These are phyloP conservation scores for Spodoptera frugiperda DNA, from an alignment of 1,140 invertebrate species.

Conservation along the genomic window DNA sequence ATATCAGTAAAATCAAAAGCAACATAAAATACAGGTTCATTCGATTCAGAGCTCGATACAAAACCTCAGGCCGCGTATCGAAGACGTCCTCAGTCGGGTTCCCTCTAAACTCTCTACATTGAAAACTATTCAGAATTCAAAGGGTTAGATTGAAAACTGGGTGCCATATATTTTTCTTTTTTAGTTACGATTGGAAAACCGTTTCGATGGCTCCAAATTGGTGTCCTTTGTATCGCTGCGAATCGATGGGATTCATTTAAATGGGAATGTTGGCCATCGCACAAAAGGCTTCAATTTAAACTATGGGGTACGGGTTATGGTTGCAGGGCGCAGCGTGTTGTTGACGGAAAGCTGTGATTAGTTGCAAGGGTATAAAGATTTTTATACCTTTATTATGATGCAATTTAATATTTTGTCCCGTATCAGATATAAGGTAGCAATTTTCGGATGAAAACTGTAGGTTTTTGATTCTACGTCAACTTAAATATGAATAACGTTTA, in stretches of 20 bases:
- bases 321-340: neutral
- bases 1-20: neutral
- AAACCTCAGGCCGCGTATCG: neutral
- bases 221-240: conserved; percentile 46
- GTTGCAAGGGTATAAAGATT: neutral
- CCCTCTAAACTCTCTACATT: conserved; percentile 24
- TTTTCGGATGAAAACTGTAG: too few species aligned
- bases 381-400: too few species aligned
- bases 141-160: conserved; percentile 47
- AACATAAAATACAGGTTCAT: neutral
- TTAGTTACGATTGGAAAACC: conserved; percentile 47
- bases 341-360: neutral
- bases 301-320: conserved; percentile 30
- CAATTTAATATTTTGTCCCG: too few species aligned
- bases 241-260: conserved; percentile 47
- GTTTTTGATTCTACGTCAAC: too few species aligned
- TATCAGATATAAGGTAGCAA: too few species aligned
- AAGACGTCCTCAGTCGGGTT: neutral
- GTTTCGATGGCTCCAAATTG: conserved; percentile 49
- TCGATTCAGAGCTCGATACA: neutral
- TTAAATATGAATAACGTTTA: too few species aligned
- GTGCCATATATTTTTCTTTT: conserved; percentile 42
- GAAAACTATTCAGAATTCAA: conserved; percentile 45
- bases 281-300: conserved; percentile 43
- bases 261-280: conserved; percentile 40